Evolutionary conservation across 2,888 invertebrate species (phyloP).

Genomic region (Graphium colonna): DNA sequence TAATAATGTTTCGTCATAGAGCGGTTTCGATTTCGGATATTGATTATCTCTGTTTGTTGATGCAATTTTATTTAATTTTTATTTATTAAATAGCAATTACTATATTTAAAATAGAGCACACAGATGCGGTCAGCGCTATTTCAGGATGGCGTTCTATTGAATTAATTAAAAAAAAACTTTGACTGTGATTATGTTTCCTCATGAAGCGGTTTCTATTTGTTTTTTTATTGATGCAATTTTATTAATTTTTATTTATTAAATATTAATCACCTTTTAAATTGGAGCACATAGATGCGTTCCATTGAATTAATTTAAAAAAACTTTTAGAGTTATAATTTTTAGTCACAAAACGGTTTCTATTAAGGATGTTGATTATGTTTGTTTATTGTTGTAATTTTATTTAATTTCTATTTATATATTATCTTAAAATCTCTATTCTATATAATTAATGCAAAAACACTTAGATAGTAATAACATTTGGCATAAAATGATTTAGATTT

Average conservation of each 20-base stretch:
- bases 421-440: too few species aligned
- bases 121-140: slow-evolving; percentile 45
- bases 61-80: neutral
- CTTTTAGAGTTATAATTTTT: too few species aligned
- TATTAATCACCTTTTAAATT: slow-evolving; percentile 29
- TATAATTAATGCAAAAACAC: too few species aligned
- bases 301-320: slow-evolving; percentile 1
- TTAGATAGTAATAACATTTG: too few species aligned
- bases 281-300: slow-evolving; percentile 30
- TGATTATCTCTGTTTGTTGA: neutral
- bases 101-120: slow-evolving; percentile 38
- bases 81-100: neutral
- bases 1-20: slow-evolving; percentile 12
- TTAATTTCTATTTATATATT: too few species aligned
- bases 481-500: too few species aligned
- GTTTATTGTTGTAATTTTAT: neutral
- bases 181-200: slow-evolving; percentile 7
- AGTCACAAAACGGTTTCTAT: too few species aligned
- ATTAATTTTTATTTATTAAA: neutral
- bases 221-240: neutral
- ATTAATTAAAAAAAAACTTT: slow-evolving; percentile 9
- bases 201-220: neutral
- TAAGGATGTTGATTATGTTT: neutral
- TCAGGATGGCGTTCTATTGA: slow-evolving; percentile 9
- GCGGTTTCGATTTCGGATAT: neutral